These are phyloP conservation scores for Saturnia japonica DNA, from an alignment of 2,888 invertebrate genomes.

Conservation along the genomic window DNA sequence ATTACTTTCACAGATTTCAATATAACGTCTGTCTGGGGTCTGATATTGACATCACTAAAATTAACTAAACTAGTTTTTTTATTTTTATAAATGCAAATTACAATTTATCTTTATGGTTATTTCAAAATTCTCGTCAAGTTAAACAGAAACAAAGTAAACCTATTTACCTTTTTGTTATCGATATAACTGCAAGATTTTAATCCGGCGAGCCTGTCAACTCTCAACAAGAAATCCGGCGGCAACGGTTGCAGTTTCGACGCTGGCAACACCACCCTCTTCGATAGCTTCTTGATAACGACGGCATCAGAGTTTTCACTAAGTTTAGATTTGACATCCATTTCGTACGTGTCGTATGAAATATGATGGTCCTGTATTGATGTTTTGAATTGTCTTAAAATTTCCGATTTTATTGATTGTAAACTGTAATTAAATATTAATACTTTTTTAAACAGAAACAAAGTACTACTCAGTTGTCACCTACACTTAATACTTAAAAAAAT, in stretches of 20 bases:
- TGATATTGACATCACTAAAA: too few species aligned
- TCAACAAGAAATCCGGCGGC: constrained; percentile 61
- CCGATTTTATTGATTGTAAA: constrained; percentile 47
- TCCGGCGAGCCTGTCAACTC: constrained; percentile 38
- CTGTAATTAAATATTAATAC: constrained; percentile 41
- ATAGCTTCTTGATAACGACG: neutral
- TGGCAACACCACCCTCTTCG: constrained; percentile 59
- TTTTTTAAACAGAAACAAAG: too few species aligned
- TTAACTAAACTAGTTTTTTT: too few species aligned
- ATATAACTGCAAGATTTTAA: neutral
- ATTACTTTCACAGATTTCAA: too few species aligned
- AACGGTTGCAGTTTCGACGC: constrained; percentile 69
- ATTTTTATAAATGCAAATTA: too few species aligned
- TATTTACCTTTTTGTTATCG: neutral
- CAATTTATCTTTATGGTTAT: too few species aligned
- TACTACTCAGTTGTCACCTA: too few species aligned
- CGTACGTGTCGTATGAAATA: constrained; percentile 44
- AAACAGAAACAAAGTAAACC: too few species aligned
- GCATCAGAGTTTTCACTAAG: constrained; percentile 9
- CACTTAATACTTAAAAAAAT: too few species aligned
- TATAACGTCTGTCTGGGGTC: too few species aligned
- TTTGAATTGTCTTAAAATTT: constrained; percentile 46
- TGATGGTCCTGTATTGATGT: constrained; percentile 38
- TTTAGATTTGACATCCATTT: constrained; percentile 11
- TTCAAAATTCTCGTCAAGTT: too few species aligned